Base-by-base conservation (phyloP, 1,140 invertebrate genomes). In the Hypothenemus hampei region DNA sequence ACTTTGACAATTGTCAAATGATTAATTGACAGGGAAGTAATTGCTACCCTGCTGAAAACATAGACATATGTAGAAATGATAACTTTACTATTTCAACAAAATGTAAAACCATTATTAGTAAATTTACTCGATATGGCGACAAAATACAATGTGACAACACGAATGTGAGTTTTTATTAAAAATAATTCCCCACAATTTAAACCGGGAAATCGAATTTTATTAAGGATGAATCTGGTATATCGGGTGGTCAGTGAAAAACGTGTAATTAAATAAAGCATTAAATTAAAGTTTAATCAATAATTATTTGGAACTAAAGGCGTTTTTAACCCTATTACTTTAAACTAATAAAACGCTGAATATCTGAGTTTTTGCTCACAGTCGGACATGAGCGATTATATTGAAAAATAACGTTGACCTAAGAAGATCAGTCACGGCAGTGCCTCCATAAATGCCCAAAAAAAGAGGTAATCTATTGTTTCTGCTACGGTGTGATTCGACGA, bases 251-350 rank as follows among this genome's bases (percentile, higher is more conserved):
- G 3, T 20, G 1, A 47, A 47, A 31, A 31, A 47, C 24, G 13
- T 20, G 15, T 47, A 47, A 47, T 47, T 47, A 47, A 47, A 47
- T 47, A 47, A 31, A 15, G 26, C 45, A 47, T 47, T 47, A 47
- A 47, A 47, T 49, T 49, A 49, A 36, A 49, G 46, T 49, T 49
- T 49, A 22, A 49, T 49, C 22, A 49, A 10, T 26, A 19, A 47
- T 47, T 47, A 16, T 33, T 47, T 18, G 45, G 45, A 47, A 47
- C 45, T 20, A 19, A 47, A 33, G n/a, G 5, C 31, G 35, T 47
- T 33, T 47, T n/a, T n/a, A 15, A 29, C 18, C 31, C 18, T 47
- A n/a, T 5, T 6, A 45, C 23, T 11, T 45, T 26, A 45, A 19
- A 10, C 22, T 31, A 31, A 45, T 31, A 45, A 45, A 24, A 45